phyloP scores from a whole-genome alignment of 2,888 invertebrate genomes.

The Autographa gamma region DNA sequence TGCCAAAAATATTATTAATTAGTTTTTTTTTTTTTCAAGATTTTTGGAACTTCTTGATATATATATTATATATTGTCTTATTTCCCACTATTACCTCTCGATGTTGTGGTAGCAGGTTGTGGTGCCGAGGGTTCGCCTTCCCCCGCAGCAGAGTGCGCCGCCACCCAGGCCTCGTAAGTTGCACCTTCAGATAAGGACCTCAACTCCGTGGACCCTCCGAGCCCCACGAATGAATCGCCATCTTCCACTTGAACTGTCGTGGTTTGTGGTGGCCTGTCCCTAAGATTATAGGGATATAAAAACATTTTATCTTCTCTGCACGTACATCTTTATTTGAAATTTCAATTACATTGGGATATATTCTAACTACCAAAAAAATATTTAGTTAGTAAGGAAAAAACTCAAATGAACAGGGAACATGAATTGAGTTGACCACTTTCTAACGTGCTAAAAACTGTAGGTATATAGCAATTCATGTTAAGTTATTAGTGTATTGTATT shows the following conservation, averaged over 20 bases:
- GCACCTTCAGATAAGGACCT: conserved; percentile 92
- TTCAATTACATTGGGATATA: too few species aligned
- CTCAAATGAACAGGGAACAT: too few species aligned
- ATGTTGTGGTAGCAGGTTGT: conserved; percentile 92
- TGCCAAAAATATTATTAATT: too few species aligned
- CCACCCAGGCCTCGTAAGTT: conserved; percentile 96
- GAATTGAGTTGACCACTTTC: too few species aligned
- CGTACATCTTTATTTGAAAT: too few species aligned
- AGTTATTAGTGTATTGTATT: too few species aligned
- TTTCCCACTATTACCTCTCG: conserved; percentile 90
- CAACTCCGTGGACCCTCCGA: conserved; percentile 90
- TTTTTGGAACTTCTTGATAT: not conserved
- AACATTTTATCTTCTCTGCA: not conserved
- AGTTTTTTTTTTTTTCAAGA: not conserved
- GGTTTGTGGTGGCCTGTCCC: conserved; percentile 84
- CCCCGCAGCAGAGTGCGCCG: conserved; percentile 94
- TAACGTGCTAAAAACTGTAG: too few species aligned
- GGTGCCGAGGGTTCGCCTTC: conserved; percentile 94
- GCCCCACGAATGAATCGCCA: conserved; percentile 76
- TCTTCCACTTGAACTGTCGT: conserved; percentile 83
- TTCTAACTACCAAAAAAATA: too few species aligned
- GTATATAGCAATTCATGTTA: too few species aligned
- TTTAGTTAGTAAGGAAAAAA: too few species aligned
- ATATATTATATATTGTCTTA: too few species aligned
- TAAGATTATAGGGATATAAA: conserved; percentile 44